phyloP scores from a whole-genome alignment of 1,140 invertebrate genomes.

The Tachypleus tridentatus region DNA sequence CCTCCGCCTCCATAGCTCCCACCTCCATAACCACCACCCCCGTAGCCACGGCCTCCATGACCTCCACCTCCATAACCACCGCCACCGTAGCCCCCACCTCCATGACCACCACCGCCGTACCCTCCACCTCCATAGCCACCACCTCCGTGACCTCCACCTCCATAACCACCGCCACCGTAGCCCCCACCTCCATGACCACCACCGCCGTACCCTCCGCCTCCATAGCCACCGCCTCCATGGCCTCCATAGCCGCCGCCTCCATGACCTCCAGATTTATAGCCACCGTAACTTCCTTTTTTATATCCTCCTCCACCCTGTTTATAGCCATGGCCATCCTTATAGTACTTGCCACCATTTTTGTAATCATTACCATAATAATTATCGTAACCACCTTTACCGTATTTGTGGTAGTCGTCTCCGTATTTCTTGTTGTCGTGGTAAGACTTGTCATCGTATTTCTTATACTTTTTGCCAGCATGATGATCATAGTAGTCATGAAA shows the following conservation, averaged over 20 bases:
- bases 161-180: not conserved
- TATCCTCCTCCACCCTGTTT: constrained; percentile 15
- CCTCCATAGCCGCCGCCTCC: not conserved
- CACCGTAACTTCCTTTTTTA: not conserved
- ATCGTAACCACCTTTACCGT: constrained; percentile 10
- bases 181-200: not conserved
- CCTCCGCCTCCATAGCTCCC: too few species aligned
- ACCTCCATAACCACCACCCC: too few species aligned
- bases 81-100: too few species aligned
- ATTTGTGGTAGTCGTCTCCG: constrained; percentile 10
- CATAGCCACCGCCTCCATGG: not conserved
- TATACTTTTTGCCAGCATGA: not conserved
- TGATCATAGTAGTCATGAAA: constrained; percentile 10
- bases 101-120: too few species aligned
- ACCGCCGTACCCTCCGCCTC: not conserved
- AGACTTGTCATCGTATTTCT: constrained; percentile 12
- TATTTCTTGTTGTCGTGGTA: constrained; percentile 12
- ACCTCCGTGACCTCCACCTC: too few species aligned
- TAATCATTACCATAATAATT: constrained; percentile 8
- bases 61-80: not conserved
- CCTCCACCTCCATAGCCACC: too few species aligned
- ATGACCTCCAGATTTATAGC: not conserved
- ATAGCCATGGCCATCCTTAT: constrained; percentile 9
- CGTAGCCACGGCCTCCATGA: too few species aligned
- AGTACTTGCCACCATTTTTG: constrained; percentile 7